Conservation (phyloP, 2,888 invertebrate genomes). For the Drosophila flavopinicola region DNA sequence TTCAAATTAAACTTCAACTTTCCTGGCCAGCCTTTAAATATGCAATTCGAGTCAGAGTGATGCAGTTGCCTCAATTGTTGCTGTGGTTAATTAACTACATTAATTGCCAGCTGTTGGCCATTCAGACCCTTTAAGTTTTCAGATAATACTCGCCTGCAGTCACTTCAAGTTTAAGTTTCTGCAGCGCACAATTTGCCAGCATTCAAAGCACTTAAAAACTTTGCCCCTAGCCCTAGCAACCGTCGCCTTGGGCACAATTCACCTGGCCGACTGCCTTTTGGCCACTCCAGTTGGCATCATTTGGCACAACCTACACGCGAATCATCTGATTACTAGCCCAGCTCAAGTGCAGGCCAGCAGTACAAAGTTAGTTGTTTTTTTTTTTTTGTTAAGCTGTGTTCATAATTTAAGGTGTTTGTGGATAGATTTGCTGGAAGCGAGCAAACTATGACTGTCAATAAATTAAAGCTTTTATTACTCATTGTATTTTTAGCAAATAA, state of each 20-base stretch:
- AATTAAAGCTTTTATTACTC: too few species aligned
- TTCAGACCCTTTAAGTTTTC: slow-evolving; percentile 17
- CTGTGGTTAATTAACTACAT: slow-evolving; percentile 52
- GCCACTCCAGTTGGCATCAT: slow-evolving; percentile 27
- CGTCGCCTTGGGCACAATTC: slow-evolving; percentile 11
- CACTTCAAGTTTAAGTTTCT: slow-evolving; percentile 11
- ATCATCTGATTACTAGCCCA: slow-evolving; percentile 43
- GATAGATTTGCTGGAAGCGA: too few species aligned
- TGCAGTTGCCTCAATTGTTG: slow-evolving; percentile 36
- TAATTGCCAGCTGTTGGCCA: slow-evolving; percentile 41
- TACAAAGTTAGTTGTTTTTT: neutral
- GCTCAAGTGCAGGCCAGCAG: slow-evolving; percentile 1
- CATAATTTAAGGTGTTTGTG: slow-evolving; percentile 43
- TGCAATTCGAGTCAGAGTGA: slow-evolving; percentile 9
- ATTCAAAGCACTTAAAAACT: slow-evolving; percentile 18
- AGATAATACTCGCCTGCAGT: slow-evolving; percentile 13
- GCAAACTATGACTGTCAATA: too few species aligned
- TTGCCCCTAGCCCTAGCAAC: slow-evolving; percentile 13
- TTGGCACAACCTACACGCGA: slow-evolving; percentile 43
- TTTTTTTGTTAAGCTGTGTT: slow-evolving; percentile 17
- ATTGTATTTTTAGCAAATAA: too few species aligned
- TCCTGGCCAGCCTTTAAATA: slow-evolving; percentile 13
- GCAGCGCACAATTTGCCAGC: slow-evolving; percentile 3
- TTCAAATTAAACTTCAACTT: too few species aligned
- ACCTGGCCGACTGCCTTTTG: slow-evolving; percentile 27